phyloP scores from a whole-genome alignment of 2,888 invertebrate species.

The Taenaris catops region DNA sequence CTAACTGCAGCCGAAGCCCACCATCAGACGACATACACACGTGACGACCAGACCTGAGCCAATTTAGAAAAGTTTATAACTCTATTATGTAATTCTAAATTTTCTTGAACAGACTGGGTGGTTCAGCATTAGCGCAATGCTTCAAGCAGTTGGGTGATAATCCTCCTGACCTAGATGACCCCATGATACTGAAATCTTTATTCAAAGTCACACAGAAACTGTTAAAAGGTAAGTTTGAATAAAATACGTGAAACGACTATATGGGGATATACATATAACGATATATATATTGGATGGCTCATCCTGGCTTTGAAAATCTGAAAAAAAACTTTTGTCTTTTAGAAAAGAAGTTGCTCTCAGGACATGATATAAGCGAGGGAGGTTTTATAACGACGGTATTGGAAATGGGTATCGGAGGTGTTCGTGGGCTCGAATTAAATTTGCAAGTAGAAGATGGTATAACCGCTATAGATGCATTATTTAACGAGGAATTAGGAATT shows the following conservation, averaged over 20 bases:
- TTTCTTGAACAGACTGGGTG: constrained; percentile 85
- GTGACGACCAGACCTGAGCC: no score
- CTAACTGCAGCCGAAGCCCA: no score
- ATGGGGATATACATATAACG: no score
- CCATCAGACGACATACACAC: no score
- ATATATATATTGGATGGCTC: no score
- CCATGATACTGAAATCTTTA: constrained; percentile 83
- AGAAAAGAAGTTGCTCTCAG: constrained; percentile 87
- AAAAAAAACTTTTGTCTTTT: constrained; percentile 23
- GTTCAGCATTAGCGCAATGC: constrained; percentile 95
- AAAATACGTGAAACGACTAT: no score
- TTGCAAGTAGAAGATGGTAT: constrained; percentile 64
- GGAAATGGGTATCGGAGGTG: constrained; percentile 98
- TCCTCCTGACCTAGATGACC: constrained; percentile 89
- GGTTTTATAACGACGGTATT: constrained; percentile 93
- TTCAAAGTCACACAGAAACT: constrained; percentile 92
- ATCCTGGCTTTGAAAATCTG: no score
- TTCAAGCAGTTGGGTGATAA: constrained; percentile 90
- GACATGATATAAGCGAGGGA: constrained; percentile 98
- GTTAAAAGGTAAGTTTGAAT: constrained; percentile 83
- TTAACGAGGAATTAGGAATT: constrained; percentile 93
- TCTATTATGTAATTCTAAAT: not conserved
- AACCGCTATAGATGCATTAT: constrained; percentile 84
- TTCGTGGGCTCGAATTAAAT: constrained; percentile 87
- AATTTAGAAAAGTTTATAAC: no score